Percentiles rank a stretch among this genome's conserved stretches.
These are phyloP conservation scores for Ips nitidus DNA, from an alignment of 1,140 invertebrate species.

Conservation along the genomic window DNA sequence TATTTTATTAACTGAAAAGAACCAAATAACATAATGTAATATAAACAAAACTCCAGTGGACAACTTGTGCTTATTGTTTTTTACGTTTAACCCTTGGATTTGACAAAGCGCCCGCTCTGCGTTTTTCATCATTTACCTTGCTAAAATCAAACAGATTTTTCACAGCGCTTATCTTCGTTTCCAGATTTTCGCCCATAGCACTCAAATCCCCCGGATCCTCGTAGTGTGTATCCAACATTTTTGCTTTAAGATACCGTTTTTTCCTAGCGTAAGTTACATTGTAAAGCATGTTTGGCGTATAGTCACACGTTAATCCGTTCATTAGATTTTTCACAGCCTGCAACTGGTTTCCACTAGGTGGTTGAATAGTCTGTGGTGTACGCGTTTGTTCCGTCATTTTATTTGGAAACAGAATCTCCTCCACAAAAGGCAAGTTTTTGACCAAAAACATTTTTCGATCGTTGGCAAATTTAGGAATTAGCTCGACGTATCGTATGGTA, in stretches of 20 bases:
- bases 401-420: slow-evolving; percentile 33
- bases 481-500: slow-evolving; percentile 37
- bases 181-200: background rate
- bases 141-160: background rate
- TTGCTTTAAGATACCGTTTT: slow-evolving; percentile 37
- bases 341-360: slow-evolving; percentile 20
- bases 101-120: too few species aligned
- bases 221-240: slow-evolving; percentile 31
- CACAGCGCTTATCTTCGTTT: background rate
- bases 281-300: slow-evolving; percentile 37
- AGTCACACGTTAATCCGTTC: slow-evolving; percentile 40
- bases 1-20: too few species aligned
- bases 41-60: too few species aligned
- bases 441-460: slow-evolving; percentile 35
- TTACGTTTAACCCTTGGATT: too few species aligned
- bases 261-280: slow-evolving; percentile 32
- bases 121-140: too few species aligned
- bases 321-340: slow-evolving; percentile 30
- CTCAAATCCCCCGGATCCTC: slow-evolving; percentile 18
- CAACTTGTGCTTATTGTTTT: too few species aligned
- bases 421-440: slow-evolving; percentile 39
- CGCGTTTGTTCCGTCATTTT: background rate
- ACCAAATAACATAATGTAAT: too few species aligned
- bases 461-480: slow-evolving; percentile 41
- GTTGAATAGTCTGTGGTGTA: background rate